phyloP scores from a whole-genome alignment of 1,140 invertebrate species.

The Telenomus remus region DNA sequence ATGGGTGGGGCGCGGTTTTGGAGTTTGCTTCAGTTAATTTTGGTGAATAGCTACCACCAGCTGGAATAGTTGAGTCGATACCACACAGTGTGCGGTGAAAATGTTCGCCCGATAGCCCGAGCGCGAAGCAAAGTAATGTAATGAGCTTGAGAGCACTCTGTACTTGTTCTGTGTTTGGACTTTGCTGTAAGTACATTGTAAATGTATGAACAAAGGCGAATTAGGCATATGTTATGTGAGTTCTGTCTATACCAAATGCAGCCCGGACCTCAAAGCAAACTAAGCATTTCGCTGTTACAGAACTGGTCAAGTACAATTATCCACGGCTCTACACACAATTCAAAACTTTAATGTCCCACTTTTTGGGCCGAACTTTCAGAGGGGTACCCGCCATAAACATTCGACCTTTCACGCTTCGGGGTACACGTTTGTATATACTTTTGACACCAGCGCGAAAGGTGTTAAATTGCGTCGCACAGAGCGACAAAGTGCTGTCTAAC shows the following conservation, averaged over 20 bases:
- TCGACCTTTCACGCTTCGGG: slow-evolving; percentile 13
- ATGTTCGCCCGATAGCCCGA: slow-evolving; percentile 5
- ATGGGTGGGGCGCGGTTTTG: not conserved
- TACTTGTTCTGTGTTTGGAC: slow-evolving; percentile 18
- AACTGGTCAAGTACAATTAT: slow-evolving; percentile 30
- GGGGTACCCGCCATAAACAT: slow-evolving; percentile 3
- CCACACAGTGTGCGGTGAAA: slow-evolving; percentile 6
- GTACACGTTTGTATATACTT: slow-evolving; percentile 4
- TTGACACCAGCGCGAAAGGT: slow-evolving; percentile 32
- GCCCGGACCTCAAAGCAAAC: slow-evolving; percentile 44
- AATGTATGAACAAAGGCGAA: slow-evolving; percentile 58
- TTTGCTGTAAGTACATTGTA: slow-evolving; percentile 43
- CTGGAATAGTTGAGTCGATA: slow-evolving; percentile 17
- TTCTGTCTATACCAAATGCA: slow-evolving; percentile 38
- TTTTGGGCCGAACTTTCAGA: slow-evolving; percentile 40
- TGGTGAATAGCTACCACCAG: slow-evolving; percentile 25
- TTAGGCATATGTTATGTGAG: slow-evolving; percentile 51
- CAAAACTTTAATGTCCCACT: slow-evolving; percentile 18
- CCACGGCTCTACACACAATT: slow-evolving; percentile 13
- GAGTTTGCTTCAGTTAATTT: slow-evolving; percentile 34
- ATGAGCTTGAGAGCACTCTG: slow-evolving; percentile 41
- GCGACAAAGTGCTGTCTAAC: not conserved
- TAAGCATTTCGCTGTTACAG: slow-evolving; percentile 33
- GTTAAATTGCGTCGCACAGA: slow-evolving; percentile 13
- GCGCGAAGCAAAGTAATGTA: slow-evolving; percentile 32